Conservation (phyloP, 2,888 invertebrate genomes). For the Sussaba pulchella region DNA sequence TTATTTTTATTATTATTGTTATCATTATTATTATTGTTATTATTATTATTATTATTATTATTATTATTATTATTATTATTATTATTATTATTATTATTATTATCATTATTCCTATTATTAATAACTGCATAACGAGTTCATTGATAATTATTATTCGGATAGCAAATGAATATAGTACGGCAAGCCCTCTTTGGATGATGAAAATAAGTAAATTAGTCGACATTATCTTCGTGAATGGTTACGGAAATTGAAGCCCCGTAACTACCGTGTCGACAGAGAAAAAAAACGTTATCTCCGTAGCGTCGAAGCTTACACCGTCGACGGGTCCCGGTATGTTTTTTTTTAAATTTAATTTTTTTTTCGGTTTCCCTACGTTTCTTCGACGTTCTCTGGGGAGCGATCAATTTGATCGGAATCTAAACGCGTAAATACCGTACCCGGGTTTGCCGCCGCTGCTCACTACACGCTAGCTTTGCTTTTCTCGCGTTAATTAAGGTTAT, state of each 20-base stretch:
- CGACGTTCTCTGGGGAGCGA: conserved; percentile 42
- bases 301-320: conserved; percentile 19
- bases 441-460: conserved; percentile 12
- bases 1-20: too few relatives aligned
- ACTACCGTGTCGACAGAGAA: not conserved
- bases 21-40: too few relatives aligned
- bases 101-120: too few relatives aligned
- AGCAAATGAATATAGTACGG: too few relatives aligned
- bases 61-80: too few relatives aligned
- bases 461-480: conserved; percentile 38
- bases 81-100: too few relatives aligned
- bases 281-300: conserved; percentile 12
- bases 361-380: conserved; percentile 22
- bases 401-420: conserved; percentile 66
- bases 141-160: too few relatives aligned
- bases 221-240: conserved; percentile 9
- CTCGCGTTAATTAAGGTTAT: conserved; percentile 66
- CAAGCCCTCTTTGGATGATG: too few relatives aligned
- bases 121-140: too few relatives aligned
- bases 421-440: conserved; percentile 60
- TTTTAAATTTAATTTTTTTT: not conserved
- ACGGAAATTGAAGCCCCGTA: conserved; percentile 8
- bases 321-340: not conserved
- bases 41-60: too few relatives aligned
- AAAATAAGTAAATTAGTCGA: conserved; percentile 1